A percentile compares a stretch with the other conserved stretches of the same genome.
phyloP scores from a whole-genome alignment of 1,140 invertebrate species.

The Ooceraea biroi region DNA sequence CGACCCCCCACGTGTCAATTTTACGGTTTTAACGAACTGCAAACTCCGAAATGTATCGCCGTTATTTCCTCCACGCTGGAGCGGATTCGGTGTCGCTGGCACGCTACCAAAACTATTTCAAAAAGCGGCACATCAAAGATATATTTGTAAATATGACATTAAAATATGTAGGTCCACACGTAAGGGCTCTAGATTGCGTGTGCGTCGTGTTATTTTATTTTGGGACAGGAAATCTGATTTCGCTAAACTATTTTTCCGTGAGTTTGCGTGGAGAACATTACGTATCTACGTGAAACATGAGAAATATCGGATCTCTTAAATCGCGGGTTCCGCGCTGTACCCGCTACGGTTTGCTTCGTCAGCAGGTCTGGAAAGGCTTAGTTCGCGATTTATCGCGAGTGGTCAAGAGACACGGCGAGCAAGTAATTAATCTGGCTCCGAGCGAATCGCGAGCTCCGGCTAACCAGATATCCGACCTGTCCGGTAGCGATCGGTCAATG shows the following conservation, averaged over 20 bases:
- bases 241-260: not conserved
- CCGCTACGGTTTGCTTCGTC: conserved; percentile 30
- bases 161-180: conserved; percentile 12
- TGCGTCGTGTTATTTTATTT: not conserved
- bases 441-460: conserved; percentile 60
- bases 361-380: conserved; percentile 35
- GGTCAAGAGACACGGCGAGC: conserved; percentile 55
- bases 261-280: not conserved
- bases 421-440: conserved; percentile 79
- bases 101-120: conserved; percentile 52
- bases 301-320: not conserved
- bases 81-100: conserved; percentile 28
- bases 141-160: conserved; percentile 32
- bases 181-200: conserved; percentile 20
- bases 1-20: conserved; percentile 77
- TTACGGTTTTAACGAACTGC: conserved; percentile 79
- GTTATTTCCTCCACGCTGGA: conserved; percentile 40
- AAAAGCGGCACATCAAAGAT: conserved; percentile 44
- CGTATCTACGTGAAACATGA: not conserved
- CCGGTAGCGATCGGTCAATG: conserved; percentile 79
- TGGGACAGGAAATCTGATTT: not conserved
- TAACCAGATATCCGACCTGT: conserved; percentile 76
- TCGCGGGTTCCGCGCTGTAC: not conserved
- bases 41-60: conserved; percentile 59
- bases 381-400: conserved; percentile 74